Percentiles rank a stretch among this genome's conserved stretches.
Conservation (phyloP, 1,140 invertebrate genomes). For the Bombus sibiricus region DNA sequence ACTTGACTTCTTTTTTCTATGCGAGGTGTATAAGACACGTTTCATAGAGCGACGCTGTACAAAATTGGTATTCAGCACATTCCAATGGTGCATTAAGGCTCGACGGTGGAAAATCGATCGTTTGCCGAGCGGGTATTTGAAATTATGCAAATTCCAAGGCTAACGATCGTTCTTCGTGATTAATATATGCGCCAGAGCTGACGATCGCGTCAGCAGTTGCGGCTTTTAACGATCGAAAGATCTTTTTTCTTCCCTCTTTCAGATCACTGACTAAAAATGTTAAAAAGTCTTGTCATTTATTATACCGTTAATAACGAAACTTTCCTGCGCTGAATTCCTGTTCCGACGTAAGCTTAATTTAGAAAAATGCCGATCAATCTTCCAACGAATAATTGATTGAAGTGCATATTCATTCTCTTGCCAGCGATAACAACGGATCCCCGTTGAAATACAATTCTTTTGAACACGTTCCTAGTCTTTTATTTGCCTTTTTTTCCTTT, state of each 20-base stretch:
- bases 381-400: background rate
- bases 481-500: background rate
- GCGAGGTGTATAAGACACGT: background rate
- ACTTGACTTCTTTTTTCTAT: background rate
- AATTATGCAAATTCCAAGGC: conserved; percentile 41
- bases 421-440: background rate
- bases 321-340: background rate
- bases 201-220: background rate
- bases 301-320: no score
- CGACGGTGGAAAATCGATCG: conserved; percentile 33
- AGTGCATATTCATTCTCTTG: background rate
- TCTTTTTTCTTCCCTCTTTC: background rate
- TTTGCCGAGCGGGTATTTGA: conserved; percentile 6
- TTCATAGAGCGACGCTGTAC: background rate
- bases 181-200: background rate
- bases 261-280: background rate
- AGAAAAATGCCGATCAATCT: background rate
- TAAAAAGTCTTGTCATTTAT: background rate
- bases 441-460: background rate
- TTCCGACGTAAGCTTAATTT: background rate
- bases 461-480: background rate
- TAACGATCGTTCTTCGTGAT: conserved; percentile 33
- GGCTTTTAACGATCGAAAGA: background rate
- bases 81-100: conserved; percentile 15
- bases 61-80: conserved; percentile 17